These are phyloP conservation scores for Cyprinus carpio DNA, from an alignment of 2,113 vertebrate genomes.

Conservation along the genomic window DNA sequence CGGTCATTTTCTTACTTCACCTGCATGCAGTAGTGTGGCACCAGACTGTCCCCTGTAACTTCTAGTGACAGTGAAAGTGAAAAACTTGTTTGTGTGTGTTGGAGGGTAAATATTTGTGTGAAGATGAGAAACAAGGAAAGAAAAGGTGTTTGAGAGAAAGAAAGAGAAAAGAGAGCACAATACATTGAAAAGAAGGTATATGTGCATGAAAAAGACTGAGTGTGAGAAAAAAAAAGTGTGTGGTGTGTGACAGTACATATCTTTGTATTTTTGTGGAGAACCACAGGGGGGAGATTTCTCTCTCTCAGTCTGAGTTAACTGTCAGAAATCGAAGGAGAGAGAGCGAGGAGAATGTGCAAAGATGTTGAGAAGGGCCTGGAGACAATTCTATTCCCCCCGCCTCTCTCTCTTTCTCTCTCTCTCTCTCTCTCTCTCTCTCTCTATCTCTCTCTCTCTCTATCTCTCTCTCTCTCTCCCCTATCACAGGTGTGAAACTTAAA, in stretches of 20 bases:
- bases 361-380: slow-evolving; percentile 48
- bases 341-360: slow-evolving; percentile 42
- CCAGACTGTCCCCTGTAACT: slow-evolving; percentile 23
- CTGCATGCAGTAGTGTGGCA: slow-evolving; percentile 2
- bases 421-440: slow-evolving; percentile 16
- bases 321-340: slow-evolving; percentile 51
- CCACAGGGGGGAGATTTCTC: slow-evolving; percentile 35
- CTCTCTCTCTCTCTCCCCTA: slow-evolving; percentile 30
- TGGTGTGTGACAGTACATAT: slow-evolving; percentile 29
- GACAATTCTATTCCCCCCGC: slow-evolving; percentile 39
- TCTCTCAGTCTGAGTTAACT: slow-evolving; percentile 42
- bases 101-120: slow-evolving; percentile 22
- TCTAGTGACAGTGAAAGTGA: slow-evolving; percentile 9
- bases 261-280: slow-evolving; percentile 52
- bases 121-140: slow-evolving; percentile 14
- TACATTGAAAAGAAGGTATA: slow-evolving; percentile 18
- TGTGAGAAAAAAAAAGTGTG: slow-evolving; percentile 23
- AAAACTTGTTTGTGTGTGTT: slow-evolving; percentile 35
- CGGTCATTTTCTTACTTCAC: slow-evolving; percentile 21
- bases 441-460: neutral
- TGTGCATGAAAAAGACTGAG: slow-evolving; percentile 22
- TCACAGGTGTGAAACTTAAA: slow-evolving; percentile 54
- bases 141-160: slow-evolving; percentile 11
- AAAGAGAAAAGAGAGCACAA: slow-evolving; percentile 29
- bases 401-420: slow-evolving; percentile 30